A percentile compares a stretch with the other conserved stretches of the same genome.
Evolutionary conservation across 2,888 invertebrate species (phyloP).

Genomic region (Drosophila peninsularis): DNA sequence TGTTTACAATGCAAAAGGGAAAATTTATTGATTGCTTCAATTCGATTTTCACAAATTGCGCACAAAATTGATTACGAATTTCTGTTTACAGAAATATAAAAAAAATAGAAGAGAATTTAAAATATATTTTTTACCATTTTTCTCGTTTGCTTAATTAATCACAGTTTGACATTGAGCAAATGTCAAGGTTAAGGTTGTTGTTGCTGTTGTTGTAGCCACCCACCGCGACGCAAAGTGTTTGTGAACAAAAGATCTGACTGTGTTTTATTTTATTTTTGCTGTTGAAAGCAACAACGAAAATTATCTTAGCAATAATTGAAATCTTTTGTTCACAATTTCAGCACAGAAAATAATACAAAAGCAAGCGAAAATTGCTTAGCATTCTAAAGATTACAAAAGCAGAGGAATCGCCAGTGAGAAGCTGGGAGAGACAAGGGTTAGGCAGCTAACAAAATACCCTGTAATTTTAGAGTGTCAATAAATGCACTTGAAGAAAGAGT

Average conservation of each 20-base stretch:
- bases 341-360: conserved; percentile 10
- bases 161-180: conserved; percentile 67
- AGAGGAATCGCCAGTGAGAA: conserved; percentile 3
- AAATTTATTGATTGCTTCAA: conserved; percentile 48
- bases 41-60: conserved; percentile 33
- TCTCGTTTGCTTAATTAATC: conserved; percentile 46
- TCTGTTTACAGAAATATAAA: neutral
- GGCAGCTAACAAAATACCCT: conserved; percentile 1
- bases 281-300: conserved; percentile 11
- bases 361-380: neutral
- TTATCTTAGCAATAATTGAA: conserved; percentile 49
- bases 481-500: neutral
- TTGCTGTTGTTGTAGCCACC: conserved; percentile 44
- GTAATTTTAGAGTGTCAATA: neutral
- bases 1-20: conserved; percentile 36
- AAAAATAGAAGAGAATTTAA: neutral
- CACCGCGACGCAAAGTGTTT: conserved; percentile 39
- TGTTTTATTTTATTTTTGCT: conserved; percentile 11
- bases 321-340: conserved; percentile 47
- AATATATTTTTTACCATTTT: conserved; percentile 1
- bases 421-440: neutral
- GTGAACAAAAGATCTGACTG: conserved; percentile 39
- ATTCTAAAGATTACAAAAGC: conserved; percentile 7
- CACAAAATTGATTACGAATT: conserved; percentile 22
- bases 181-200: conserved; percentile 62